phyloP scores from a whole-genome alignment of 2,888 invertebrate species.

The Tenthredo notha region DNA sequence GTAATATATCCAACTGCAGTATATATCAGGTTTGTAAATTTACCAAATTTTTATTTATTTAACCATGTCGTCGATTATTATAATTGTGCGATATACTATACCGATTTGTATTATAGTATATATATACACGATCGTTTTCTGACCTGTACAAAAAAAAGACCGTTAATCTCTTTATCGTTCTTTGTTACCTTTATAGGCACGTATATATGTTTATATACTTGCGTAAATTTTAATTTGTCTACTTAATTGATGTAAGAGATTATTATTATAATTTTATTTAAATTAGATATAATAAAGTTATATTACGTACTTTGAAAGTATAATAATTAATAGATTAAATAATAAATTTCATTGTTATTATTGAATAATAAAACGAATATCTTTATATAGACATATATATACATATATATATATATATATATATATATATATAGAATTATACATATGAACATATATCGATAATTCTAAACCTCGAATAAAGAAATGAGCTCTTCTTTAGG shows the following conservation, averaged over 20 bases:
- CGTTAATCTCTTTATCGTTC: background rate
- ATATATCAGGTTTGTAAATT: slow-evolving; percentile 15
- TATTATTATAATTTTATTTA: slow-evolving; percentile 49
- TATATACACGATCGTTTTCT: no score
- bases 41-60: slow-evolving; percentile 8
- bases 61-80: background rate
- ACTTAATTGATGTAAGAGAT: background rate
- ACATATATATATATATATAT: background rate
- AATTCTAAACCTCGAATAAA: slow-evolving; percentile 46
- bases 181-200: background rate
- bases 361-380: background rate
- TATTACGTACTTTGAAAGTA: background rate
- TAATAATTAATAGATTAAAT: background rate
- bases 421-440: background rate
- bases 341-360: background rate
- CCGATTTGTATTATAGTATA: no score
- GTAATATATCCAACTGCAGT: background rate
- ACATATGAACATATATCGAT: background rate
- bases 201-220: background rate
- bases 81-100: background rate
- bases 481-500: slow-evolving; percentile 55
- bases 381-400: background rate
- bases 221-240: background rate
- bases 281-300: background rate
- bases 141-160: background rate